phyloP scores from a whole-genome alignment of 2,113 vertebrate genomes.

The Illadopsis cleaveri region DNA sequence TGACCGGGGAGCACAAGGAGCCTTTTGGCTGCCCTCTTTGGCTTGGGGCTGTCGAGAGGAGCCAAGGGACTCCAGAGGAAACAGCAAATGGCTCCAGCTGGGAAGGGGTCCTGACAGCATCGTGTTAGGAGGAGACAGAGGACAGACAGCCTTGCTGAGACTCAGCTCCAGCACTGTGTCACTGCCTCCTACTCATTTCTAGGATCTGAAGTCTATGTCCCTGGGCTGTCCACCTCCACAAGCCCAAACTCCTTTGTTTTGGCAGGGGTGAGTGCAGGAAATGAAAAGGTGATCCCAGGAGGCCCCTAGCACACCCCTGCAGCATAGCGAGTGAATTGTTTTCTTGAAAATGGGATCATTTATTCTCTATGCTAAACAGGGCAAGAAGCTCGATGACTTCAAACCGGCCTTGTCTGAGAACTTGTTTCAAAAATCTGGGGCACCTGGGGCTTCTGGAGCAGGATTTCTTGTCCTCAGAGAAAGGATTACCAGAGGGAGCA shows the following conservation, averaged over 20 bases:
- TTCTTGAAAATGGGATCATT: background rate
- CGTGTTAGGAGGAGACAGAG: background rate
- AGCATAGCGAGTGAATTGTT: background rate
- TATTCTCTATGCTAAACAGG: background rate
- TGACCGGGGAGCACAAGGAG: background rate
- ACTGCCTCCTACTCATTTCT: background rate
- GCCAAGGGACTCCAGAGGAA: background rate
- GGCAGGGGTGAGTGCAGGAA: background rate
- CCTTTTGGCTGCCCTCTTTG: conserved; percentile 37
- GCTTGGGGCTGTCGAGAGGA: background rate
- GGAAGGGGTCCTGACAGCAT: background rate
- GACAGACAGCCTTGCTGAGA: background rate
- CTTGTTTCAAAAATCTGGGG: background rate
- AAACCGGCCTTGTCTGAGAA: background rate
- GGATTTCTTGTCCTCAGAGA: background rate
- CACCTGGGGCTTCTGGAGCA: background rate
- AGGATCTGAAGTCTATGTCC: background rate
- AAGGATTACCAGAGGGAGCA: background rate
- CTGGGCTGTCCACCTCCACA: background rate
- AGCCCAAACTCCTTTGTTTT: background rate
- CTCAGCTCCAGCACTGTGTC: background rate
- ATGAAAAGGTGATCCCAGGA: background rate
- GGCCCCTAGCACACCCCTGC: background rate
- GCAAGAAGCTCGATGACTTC: background rate
- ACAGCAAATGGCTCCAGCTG: background rate